Evolutionary conservation across 92 coral and sea anemone genomes (phyloP).

Genomic region (Palythoa caribaeorum): DNA sequence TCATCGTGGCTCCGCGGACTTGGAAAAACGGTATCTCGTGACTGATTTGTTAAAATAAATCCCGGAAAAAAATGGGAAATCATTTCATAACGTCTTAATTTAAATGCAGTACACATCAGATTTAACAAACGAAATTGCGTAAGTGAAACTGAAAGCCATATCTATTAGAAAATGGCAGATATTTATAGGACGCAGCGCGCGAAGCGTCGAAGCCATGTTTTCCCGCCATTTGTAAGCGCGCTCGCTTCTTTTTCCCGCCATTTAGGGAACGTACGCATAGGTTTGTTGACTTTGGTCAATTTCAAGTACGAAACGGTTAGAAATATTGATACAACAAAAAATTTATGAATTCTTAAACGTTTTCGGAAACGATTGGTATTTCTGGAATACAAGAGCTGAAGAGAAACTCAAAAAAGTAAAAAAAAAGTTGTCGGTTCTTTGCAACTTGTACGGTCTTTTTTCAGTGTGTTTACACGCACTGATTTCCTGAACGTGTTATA

Average conservation of each 20-base stretch:
- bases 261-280: background rate
- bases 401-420: background rate
- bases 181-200: background rate
- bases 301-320: background rate
- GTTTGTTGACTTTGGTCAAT: background rate
- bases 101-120: no score
- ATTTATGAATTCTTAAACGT: background rate
- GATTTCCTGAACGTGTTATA: background rate
- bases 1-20: no score
- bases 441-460: background rate
- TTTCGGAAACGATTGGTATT: background rate
- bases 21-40: no score
- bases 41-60: no score
- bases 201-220: slow-evolving; percentile 2
- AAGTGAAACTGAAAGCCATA: no score
- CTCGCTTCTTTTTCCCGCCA: slow-evolving; percentile 16
- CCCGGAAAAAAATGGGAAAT: no score
- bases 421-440: background rate
- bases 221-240: background rate
- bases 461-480: background rate
- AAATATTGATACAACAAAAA: background rate
- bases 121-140: no score
- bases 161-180: no score
- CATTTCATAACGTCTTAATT: no score
- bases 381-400: background rate